Conservation (phyloP, 1,140 invertebrate species). For the Vollenhovia emeryi region DNA sequence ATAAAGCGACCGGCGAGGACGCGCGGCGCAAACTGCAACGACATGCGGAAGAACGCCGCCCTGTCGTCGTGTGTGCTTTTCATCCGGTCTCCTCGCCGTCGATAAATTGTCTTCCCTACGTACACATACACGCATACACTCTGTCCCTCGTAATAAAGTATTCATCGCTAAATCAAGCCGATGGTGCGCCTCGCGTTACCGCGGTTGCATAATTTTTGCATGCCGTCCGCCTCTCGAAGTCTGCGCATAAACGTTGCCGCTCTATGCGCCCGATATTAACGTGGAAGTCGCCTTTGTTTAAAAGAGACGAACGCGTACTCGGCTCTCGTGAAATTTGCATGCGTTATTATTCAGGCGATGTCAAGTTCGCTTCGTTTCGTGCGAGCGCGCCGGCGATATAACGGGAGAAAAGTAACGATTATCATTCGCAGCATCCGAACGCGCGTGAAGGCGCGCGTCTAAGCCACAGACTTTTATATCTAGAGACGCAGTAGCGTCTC, state of each 20-base stretch:
- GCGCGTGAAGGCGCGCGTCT: too few species aligned
- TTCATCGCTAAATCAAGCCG: conserved; percentile 68
- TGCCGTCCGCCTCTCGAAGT: conserved; percentile 28
- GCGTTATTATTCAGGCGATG: conserved; percentile 41
- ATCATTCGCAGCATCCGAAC: neutral
- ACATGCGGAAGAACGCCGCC: conserved; percentile 31
- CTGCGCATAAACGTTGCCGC: conserved; percentile 22
- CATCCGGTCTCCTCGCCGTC: conserved; percentile 60
- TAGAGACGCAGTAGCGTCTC: too few species aligned
- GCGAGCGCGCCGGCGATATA: neutral
- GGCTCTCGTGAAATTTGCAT: conserved; percentile 31
- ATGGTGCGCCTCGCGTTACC: conserved; percentile 26
- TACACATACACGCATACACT: neutral
- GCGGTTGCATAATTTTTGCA: conserved; percentile 53
- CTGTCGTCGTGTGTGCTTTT: conserved; percentile 52
- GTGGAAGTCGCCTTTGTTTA: conserved; percentile 27
- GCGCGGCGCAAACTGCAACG: neutral
- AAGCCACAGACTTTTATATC: too few species aligned
- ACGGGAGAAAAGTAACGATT: conserved; percentile 29
- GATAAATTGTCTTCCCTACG: conserved; percentile 65
- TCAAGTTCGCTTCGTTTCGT: conserved; percentile 37
- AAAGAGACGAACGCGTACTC: neutral
- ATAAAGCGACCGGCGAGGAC: conserved; percentile 39
- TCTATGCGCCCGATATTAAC: conserved; percentile 36
- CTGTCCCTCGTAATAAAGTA: conserved; percentile 66